These are phyloP conservation scores for Anabas testudineus DNA, from an alignment of 2,797 vertebrate species.

Conservation along the genomic window DNA sequence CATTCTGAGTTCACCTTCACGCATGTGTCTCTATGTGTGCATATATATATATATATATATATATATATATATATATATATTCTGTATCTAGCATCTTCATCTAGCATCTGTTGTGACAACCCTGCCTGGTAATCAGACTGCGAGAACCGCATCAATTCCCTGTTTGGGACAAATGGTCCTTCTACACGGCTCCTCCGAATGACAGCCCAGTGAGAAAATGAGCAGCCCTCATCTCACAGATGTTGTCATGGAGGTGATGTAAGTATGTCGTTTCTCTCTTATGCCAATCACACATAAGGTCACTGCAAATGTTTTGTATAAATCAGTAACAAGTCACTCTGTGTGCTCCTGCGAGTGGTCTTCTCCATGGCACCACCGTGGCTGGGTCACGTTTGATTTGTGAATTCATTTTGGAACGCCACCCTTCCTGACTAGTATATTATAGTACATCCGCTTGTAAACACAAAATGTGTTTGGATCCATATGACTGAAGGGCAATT, in stretches of 20 bases:
- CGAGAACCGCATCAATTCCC: slow-evolving; percentile 39
- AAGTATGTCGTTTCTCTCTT: neutral
- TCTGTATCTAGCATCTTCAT: neutral
- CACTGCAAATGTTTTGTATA: slow-evolving; percentile 4
- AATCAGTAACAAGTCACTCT: neutral
- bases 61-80: no score
- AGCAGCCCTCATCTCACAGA: slow-evolving; percentile 24
- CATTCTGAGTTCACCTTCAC: neutral
- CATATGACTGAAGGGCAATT: neutral
- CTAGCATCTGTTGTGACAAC: slow-evolving; percentile 16
- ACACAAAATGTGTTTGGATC: neutral
- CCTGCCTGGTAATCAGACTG: slow-evolving; percentile 9
- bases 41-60: no score
- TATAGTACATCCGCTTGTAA: neutral
- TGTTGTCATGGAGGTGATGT: neutral
- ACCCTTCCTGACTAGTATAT: neutral
- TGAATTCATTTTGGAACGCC: neutral
- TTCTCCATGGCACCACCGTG: neutral
- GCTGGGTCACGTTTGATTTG: slow-evolving; percentile 3
- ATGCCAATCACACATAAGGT: slow-evolving; percentile 13
- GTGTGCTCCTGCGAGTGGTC: neutral
- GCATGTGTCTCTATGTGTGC: slow-evolving; percentile 6
- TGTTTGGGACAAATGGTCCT: slow-evolving; percentile 49
- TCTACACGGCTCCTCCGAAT: slow-evolving; percentile 22
- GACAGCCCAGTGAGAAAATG: slow-evolving; percentile 45